A percentile compares a stretch with the other conserved stretches of the same genome.
Conservation (phyloP, 2,797 vertebrate species). For the Stomatorhinus walkeri region DNA sequence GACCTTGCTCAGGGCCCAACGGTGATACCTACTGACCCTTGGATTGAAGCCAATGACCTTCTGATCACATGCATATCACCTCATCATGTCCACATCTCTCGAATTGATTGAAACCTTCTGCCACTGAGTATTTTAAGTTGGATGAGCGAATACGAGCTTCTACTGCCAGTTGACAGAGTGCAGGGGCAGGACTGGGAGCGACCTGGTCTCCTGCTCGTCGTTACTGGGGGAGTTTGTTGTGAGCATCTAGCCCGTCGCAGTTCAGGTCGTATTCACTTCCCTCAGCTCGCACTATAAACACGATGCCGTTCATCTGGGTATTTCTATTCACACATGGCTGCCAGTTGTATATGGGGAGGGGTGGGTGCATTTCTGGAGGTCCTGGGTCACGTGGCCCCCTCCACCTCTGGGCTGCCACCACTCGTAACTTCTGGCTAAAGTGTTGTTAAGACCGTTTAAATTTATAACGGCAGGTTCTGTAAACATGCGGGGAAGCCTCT, state of each 20-base stretch:
- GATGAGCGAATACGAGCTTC: not conserved
- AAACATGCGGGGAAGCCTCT: conserved; percentile 66
- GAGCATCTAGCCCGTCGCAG: not conserved
- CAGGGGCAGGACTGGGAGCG: not conserved
- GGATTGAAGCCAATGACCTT: not conserved
- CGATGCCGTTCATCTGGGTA: not conserved
- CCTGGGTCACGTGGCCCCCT: not conserved
- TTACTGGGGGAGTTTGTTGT: not conserved
- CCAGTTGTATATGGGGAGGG: not conserved
- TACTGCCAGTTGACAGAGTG: not conserved
- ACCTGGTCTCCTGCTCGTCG: not conserved
- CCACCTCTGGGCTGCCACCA: conserved; percentile 31
- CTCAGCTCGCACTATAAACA: not conserved
- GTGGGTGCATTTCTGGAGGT: not conserved
- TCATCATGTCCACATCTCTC: not conserved
- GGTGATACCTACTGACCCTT: not conserved
- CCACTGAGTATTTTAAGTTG: not conserved
- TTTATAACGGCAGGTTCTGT: conserved; percentile 69
- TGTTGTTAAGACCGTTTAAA: conserved; percentile 70
- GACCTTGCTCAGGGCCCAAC: not conserved
- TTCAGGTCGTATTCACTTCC: not conserved
- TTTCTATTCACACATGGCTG: not conserved
- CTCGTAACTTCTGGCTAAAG: conserved; percentile 54
- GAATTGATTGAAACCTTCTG: not conserved
- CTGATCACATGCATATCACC: not conserved